phyloP scores from a whole-genome alignment of 2,113 vertebrate species.

The Saccopteryx leptura region DNA sequence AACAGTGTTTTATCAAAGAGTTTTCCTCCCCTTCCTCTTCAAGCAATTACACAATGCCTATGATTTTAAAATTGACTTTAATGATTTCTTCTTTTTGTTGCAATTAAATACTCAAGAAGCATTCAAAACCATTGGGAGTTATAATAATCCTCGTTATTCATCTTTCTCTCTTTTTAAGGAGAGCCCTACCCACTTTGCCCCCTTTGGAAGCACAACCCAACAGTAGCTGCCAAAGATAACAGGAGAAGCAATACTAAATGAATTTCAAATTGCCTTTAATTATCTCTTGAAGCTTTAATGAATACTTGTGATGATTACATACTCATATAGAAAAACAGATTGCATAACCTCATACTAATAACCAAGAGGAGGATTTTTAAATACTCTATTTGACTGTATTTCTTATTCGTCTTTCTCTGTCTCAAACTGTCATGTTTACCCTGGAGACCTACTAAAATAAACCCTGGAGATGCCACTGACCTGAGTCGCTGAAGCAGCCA shows the following conservation, averaged over 20 bases:
- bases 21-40: background rate
- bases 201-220: background rate
- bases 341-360: background rate
- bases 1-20: background rate
- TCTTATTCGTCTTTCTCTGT: slow-evolving; percentile 68
- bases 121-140: background rate
- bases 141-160: background rate
- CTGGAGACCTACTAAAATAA: background rate
- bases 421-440: slow-evolving; percentile 44
- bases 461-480: background rate
- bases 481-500: background rate
- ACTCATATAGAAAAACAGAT: background rate
- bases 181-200: background rate
- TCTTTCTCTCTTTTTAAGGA: background rate
- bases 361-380: background rate
- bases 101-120: background rate
- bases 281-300: background rate
- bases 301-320: background rate
- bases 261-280: background rate
- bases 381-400: slow-evolving; percentile 79
- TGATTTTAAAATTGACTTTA: slow-evolving; percentile 32
- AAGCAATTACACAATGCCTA: background rate
- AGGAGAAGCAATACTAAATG: background rate
- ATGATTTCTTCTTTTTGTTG: slow-evolving; percentile 1
- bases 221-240: background rate